Conservation (phyloP, 2,888 invertebrate genomes). For the Neoscelio sp. region DNA sequence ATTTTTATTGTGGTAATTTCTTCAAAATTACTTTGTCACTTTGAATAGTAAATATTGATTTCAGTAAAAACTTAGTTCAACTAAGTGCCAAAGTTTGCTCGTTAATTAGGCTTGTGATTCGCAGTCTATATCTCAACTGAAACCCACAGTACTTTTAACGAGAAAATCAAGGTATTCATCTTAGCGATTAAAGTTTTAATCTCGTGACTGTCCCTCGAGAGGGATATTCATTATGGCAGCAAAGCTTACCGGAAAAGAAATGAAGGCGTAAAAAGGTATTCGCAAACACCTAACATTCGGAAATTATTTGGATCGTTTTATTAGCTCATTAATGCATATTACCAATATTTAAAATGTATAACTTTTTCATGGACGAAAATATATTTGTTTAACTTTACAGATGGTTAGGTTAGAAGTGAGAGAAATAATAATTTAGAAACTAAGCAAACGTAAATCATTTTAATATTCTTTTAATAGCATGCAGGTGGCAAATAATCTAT, state of each 20-base stretch:
- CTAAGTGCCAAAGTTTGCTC: constrained; percentile 63
- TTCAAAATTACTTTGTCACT: constrained; percentile 20
- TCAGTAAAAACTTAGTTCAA: constrained; percentile 44
- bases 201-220: constrained; percentile 42
- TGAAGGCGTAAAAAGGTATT: constrained; percentile 3
- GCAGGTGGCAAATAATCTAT: no score
- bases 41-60: constrained; percentile 57
- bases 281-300: not conserved
- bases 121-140: constrained; percentile 60
- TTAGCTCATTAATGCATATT: no score
- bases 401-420: no score
- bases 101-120: constrained; percentile 66
- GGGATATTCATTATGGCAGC: constrained; percentile 54
- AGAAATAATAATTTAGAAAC: no score
- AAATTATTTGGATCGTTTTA: no score
- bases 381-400: no score
- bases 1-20: not conserved
- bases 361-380: no score
- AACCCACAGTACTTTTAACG: constrained; percentile 60
- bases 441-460: no score
- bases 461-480: no score
- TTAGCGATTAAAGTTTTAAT: constrained; percentile 66
- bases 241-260: constrained; percentile 39
- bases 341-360: no score
- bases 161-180: constrained; percentile 66